Evolutionary conservation across 2,888 invertebrate genomes (phyloP).

Genomic region (Troglohyphantes excavatus): DNA sequence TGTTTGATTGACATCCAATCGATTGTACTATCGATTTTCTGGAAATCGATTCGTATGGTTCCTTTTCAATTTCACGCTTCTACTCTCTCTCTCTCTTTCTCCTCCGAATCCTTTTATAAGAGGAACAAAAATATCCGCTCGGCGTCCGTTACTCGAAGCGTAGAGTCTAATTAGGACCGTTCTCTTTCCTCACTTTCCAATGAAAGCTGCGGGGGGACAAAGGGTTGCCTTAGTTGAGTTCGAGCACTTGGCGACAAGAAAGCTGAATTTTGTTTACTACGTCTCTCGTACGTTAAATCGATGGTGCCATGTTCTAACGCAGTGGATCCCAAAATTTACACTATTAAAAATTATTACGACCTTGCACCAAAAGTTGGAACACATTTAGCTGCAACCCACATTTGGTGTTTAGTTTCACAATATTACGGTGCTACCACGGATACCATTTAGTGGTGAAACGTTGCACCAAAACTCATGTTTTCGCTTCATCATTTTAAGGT

Average conservation of each 20-base stretch:
- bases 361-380: too few relatives aligned
- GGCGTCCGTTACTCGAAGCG: conserved; percentile 69
- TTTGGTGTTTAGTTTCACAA: too few relatives aligned
- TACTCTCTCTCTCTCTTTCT: conserved; percentile 57
- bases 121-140: conserved; percentile 62
- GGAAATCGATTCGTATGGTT: conserved; percentile 14
- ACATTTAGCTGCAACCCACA: too few relatives aligned
- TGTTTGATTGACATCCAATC: not conserved
- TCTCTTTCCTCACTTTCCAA: conserved; percentile 76
- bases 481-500: too few relatives aligned
- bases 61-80: conserved; percentile 76
- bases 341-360: too few relatives aligned
- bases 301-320: too few relatives aligned
- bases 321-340: too few relatives aligned
- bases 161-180: conserved; percentile 72
- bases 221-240: too few relatives aligned
- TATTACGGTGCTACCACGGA: too few relatives aligned
- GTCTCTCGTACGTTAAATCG: not conserved
- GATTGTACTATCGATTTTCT: not conserved
- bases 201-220: conserved; percentile 58
- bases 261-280: not conserved
- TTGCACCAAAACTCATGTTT: too few relatives aligned
- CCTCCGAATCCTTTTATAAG: conserved; percentile 58
- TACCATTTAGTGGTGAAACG: too few relatives aligned
- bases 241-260: conserved; percentile 31